phyloP scores from a whole-genome alignment of 37 sponge, comb jelly and placozoan genomes.

The Aphrocallistes beatrix region DNA sequence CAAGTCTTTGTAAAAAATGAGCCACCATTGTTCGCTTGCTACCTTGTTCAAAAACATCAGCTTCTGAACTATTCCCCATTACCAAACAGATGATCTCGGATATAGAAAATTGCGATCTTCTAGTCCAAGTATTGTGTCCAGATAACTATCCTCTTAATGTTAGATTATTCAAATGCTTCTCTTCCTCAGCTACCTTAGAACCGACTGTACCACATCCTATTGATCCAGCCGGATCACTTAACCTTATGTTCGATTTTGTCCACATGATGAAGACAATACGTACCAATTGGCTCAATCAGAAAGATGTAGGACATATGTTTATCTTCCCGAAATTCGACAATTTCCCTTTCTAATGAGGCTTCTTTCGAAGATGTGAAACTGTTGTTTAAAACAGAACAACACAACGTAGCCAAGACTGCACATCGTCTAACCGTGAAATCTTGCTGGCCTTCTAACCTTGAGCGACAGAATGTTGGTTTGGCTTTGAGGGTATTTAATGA shows the following conservation, averaged over 20 bases:
- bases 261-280: constrained; percentile 17
- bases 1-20: too few relatives aligned
- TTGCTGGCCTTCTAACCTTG: constrained; percentile 13
- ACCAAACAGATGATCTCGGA: constrained; percentile 7
- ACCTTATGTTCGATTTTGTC: constrained; percentile 19
- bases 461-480: constrained; percentile 17
- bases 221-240: constrained; percentile 17
- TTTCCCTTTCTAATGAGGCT: constrained; percentile 11
- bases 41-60: background rate
- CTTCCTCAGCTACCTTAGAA: background rate
- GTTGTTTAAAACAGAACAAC: constrained; percentile 17
- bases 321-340: constrained; percentile 16
- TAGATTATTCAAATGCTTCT: constrained; percentile 18
- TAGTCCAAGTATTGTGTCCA: constrained; percentile 9
- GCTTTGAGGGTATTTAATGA: constrained; percentile 19
- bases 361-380: constrained; percentile 17
- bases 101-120: constrained; percentile 13
- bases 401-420: constrained; percentile 14
- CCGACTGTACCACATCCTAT: constrained; percentile 9
- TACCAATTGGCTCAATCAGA: constrained; percentile 16
- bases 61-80: background rate
- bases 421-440: constrained; percentile 20
- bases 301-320: constrained; percentile 5
- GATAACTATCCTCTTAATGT: constrained; percentile 18
- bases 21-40: background rate